Base-by-base conservation (phyloP, 1,140 invertebrate genomes). In the Lasaia peninsularis region DNA sequence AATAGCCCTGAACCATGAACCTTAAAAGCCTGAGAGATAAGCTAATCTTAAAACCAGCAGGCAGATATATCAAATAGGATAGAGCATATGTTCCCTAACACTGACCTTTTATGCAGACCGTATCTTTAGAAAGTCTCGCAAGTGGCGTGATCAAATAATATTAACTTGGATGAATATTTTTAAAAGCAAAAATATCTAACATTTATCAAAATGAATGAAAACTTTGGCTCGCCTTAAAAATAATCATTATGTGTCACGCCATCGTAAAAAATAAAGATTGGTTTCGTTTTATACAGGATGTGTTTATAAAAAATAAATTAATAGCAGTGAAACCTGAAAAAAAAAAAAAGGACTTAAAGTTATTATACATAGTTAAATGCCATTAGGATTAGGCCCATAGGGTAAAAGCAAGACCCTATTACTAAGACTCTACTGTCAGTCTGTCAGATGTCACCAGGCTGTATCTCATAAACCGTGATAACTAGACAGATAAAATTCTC, bases 121-220 rank as follows among this genome's bases (percentile, higher is more conserved):
- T 48, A 48, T 20, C 44, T 48, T 48, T 24, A 18, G 44, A 48
- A 48, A 48, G 44, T 48, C 21, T 48, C 21, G 44, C 44, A 48
- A 48, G 18, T 48, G n/a, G 44, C 44, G 44, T 48, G 44, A 48
- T 48, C 16, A 48, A 1, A 48, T 8, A 48, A 48, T 48, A 48
- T 48, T 48, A 48, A 48, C 40, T 44, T 11, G 18, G 40, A 18
- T 44, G 40, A 10, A 44, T 44, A 44, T 44, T 44, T 44, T 44
- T 20, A 44, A 44, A 44, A 18, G 16, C 9, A 44, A 44, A 44
- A 44, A 44, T 44, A 44, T 44, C 40, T 44, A 20, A 44, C 40
- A 20, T 44, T 44, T 11, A 44, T 44, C 16, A 44, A 11, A 44
- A 20, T 44, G 14, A 44, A 44, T 9, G 40, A 44, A 44, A 44